These are phyloP conservation scores for Lamprologus ornatipinnis DNA, from an alignment of 2,113 vertebrate genomes.

Conservation along the genomic window DNA sequence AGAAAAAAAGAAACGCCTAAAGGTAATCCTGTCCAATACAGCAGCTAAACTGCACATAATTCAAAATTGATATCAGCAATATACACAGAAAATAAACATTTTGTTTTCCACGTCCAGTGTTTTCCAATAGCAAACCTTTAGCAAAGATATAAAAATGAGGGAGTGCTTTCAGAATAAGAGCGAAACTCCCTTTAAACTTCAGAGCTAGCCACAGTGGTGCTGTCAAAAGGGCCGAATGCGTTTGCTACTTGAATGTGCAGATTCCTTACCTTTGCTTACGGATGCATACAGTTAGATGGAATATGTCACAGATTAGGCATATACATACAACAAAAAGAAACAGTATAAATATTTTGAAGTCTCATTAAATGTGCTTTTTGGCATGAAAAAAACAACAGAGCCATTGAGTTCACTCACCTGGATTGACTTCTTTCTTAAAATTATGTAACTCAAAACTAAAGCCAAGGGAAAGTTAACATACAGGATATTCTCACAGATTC, in stretches of 20 bases:
- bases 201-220: slow-evolving; percentile 14
- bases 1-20: not conserved
- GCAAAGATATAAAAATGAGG: slow-evolving; percentile 30
- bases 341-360: not conserved
- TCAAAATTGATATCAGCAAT: not conserved
- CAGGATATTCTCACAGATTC: not conserved
- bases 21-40: not conserved
- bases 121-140: not conserved
- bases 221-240: not conserved
- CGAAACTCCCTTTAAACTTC: slow-evolving; percentile 10
- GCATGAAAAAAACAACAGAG: not conserved
- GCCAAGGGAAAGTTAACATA: not conserved
- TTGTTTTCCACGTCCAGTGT: not conserved
- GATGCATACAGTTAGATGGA: not conserved
- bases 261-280: not conserved
- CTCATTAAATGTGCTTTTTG: slow-evolving; percentile 1
- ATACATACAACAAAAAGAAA: not conserved
- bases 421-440: not conserved
- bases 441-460: not conserved
- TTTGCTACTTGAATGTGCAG: not conserved
- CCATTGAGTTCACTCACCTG: not conserved
- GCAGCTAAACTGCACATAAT: not conserved
- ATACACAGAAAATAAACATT: not conserved
- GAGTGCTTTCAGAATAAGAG: not conserved
- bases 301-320: not conserved